These are phyloP conservation scores for Orussus abietinus DNA, from an alignment of 1,140 invertebrate species.

Conservation along the genomic window DNA sequence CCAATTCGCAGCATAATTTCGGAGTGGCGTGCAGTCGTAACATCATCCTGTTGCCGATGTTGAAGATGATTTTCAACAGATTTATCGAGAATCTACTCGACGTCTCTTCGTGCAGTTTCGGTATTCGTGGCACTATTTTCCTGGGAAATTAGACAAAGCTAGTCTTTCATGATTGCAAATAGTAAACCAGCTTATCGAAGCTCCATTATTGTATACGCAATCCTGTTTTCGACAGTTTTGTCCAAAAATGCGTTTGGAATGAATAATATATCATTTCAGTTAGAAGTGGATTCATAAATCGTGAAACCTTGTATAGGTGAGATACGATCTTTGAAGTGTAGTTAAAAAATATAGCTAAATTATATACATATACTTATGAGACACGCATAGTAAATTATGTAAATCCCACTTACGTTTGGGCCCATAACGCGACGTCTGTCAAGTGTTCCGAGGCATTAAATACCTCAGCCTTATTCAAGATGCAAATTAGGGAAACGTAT, in stretches of 20 bases:
- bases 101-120: constrained; percentile 7
- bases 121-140: constrained; percentile 17
- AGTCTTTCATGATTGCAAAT: too few species aligned
- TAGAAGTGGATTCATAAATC: too few species aligned
- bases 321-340: too few species aligned
- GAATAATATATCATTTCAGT: too few species aligned
- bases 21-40: constrained; percentile 17
- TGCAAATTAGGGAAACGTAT: constrained; percentile 20
- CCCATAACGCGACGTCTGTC: constrained; percentile 17
- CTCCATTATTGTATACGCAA: too few species aligned
- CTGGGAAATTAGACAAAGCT: too few species aligned
- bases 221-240: too few species aligned
- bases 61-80: constrained; percentile 25
- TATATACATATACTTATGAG: too few species aligned
- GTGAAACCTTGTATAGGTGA: too few species aligned
- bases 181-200: too few species aligned
- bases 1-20: constrained; percentile 26
- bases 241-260: too few species aligned
- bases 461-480: constrained; percentile 18
- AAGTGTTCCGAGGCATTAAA: constrained; percentile 19
- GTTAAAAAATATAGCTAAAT: too few species aligned
- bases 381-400: constrained; percentile 2
- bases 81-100: constrained; percentile 12
- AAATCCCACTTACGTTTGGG: constrained; percentile 19
- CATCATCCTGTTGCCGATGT: constrained; percentile 17